A percentile compares a stretch with the other conserved stretches of the same genome.
These are phyloP conservation scores for Strix aluco DNA, from an alignment of 2,113 vertebrate genomes.

Conservation along the genomic window DNA sequence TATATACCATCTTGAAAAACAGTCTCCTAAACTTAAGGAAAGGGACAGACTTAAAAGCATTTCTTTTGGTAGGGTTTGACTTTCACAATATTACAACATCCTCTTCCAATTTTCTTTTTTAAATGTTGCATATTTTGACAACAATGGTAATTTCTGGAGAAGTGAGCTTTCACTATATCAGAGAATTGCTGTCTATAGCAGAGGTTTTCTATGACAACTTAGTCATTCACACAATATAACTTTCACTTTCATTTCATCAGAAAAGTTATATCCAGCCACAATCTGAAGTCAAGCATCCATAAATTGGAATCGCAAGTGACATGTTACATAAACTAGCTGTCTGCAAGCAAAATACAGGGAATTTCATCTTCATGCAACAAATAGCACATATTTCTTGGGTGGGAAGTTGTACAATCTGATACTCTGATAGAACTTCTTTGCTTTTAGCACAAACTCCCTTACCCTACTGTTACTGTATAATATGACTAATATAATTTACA, in stretches of 20 bases:
- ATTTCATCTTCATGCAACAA: slow-evolving; percentile 54
- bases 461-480: background rate
- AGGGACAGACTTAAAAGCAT: background rate
- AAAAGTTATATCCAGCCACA: background rate
- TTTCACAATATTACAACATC: background rate
- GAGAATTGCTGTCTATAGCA: background rate
- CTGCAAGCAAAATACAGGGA: slow-evolving; percentile 33
- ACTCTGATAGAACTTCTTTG: background rate
- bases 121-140: background rate
- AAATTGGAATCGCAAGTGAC: slow-evolving; percentile 29
- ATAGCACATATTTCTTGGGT: background rate
- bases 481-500: background rate
- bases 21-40: background rate
- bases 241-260: slow-evolving; percentile 30
- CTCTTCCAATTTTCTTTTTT: background rate
- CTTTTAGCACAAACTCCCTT: background rate
- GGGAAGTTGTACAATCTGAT: background rate
- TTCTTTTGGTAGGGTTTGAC: background rate
- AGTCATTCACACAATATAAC: background rate
- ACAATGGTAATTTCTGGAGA: background rate
- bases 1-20: background rate
- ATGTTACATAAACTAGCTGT: slow-evolving; percentile 42
- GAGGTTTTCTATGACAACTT: background rate
- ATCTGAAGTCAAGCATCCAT: slow-evolving; percentile 26
- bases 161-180: background rate